Evolutionary conservation across 2,888 invertebrate genomes (phyloP).

Genomic region (Synanthedon andrenaeformis): DNA sequence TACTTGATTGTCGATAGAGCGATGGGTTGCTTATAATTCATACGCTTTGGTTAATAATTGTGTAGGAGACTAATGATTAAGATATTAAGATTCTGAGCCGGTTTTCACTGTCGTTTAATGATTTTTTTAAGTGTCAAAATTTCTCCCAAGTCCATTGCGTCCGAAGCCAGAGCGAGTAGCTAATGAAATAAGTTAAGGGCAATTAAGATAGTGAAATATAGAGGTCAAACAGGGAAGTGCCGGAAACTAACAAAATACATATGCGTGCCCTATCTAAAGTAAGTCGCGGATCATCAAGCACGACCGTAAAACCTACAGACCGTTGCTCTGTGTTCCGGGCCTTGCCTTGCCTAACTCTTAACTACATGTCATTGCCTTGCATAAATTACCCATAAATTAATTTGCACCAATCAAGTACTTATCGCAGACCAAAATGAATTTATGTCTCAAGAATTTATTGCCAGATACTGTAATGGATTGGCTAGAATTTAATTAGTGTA

Average conservation of each 20-base stretch:
- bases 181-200: too few species aligned
- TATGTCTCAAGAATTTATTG: constrained; percentile 37
- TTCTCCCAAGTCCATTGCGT: too few species aligned
- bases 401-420: constrained; percentile 18
- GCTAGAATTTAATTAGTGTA: too few species aligned
- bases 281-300: background rate
- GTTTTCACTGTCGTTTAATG: too few species aligned
- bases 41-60: too few species aligned
- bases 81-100: too few species aligned
- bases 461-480: constrained; percentile 1
- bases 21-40: too few species aligned
- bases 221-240: background rate
- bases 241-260: background rate
- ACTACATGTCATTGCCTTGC: constrained; percentile 13
- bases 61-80: too few species aligned
- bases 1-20: too few species aligned
- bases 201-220: too few species aligned
- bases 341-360: background rate
- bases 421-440: constrained; percentile 36
- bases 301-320: background rate
- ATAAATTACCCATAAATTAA: constrained; percentile 52
- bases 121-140: too few species aligned
- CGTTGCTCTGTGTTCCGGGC: background rate
- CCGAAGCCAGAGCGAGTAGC: too few species aligned
- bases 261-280: background rate